Evolutionary conservation across 2,113 vertebrate species (phyloP).

Genomic region (Lagopus muta): DNA sequence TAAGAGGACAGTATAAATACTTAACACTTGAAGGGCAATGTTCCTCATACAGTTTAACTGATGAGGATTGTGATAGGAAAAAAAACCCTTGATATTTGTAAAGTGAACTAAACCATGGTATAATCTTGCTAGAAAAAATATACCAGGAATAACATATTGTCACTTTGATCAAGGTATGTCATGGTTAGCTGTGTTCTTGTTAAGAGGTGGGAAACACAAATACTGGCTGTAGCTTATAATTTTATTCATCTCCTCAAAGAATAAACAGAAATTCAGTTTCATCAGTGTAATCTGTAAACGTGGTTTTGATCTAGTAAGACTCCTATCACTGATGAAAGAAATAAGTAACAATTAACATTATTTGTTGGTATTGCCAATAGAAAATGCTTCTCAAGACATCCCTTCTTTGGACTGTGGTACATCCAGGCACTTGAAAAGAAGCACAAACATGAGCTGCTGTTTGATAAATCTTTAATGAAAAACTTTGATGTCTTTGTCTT

Average conservation of each 20-base stretch:
- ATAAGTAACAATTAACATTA: neutral
- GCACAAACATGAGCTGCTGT: neutral
- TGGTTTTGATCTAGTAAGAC: neutral
- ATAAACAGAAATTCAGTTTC: neutral
- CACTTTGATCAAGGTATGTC: neutral
- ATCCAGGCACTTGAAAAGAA: neutral
- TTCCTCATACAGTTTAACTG: neutral
- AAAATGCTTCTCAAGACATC: neutral
- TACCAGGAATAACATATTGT: neutral
- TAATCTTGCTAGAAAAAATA: neutral
- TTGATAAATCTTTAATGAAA: neutral
- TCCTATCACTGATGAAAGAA: neutral
- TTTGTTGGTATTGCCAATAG: neutral
- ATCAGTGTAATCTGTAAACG: neutral
- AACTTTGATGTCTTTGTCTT: neutral
- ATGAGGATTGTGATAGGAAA: neutral
- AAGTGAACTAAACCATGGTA: neutral
- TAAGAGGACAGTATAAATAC: neutral
- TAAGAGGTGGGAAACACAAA: neutral
- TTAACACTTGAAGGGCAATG: neutral
- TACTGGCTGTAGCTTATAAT: neutral
- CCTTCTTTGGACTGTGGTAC: neutral
- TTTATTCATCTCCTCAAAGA: neutral
- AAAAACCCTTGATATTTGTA: neutral
- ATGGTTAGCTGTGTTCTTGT: fast-evolving